These are phyloP conservation scores for Neodiprion fabricii DNA, from an alignment of 1,140 invertebrate genomes.

Conservation along the genomic window DNA sequence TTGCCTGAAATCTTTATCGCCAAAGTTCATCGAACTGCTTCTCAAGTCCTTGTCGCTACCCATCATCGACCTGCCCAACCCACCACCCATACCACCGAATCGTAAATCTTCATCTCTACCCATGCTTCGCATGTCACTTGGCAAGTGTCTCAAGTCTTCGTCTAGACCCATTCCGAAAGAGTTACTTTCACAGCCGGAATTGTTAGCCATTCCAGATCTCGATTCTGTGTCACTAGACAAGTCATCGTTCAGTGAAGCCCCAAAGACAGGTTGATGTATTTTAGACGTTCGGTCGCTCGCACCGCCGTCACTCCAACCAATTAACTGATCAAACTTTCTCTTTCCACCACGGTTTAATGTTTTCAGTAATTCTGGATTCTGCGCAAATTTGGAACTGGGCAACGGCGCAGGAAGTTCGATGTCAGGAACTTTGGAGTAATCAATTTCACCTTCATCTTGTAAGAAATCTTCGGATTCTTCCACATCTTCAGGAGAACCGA, in stretches of 20 bases:
- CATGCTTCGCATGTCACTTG: conserved; percentile 23
- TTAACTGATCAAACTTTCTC: conserved; percentile 57
- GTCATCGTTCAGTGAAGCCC: conserved; percentile 45
- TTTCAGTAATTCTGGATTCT: conserved; percentile 57
- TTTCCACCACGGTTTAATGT: conserved; percentile 55
- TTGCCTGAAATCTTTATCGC: conserved; percentile 44
- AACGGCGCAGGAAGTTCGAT: conserved; percentile 54
- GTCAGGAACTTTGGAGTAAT: conserved; percentile 53
- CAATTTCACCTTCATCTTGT: conserved; percentile 58
- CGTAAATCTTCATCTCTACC: conserved; percentile 20
- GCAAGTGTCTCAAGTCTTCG: conserved; percentile 36
- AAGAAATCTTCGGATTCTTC: conserved; percentile 66
- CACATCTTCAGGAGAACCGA: conserved; percentile 67
- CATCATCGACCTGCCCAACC: conserved; percentile 36
- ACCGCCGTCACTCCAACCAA: conserved; percentile 53
- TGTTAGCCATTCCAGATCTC: conserved; percentile 34
- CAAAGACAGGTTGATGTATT: conserved; percentile 50
- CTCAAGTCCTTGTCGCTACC: conserved; percentile 34
- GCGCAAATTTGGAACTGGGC: conserved; percentile 58
- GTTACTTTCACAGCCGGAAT: conserved; percentile 22
- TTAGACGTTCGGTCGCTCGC: conserved; percentile 43
- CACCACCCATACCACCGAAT: conserved; percentile 22
- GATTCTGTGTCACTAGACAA: conserved; percentile 48
- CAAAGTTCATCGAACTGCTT: conserved; percentile 29
- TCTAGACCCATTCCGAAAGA: conserved; percentile 31